Base-by-base conservation (phyloP, 1,140 invertebrate genomes). In the Hydropsyche tenuis region DNA sequence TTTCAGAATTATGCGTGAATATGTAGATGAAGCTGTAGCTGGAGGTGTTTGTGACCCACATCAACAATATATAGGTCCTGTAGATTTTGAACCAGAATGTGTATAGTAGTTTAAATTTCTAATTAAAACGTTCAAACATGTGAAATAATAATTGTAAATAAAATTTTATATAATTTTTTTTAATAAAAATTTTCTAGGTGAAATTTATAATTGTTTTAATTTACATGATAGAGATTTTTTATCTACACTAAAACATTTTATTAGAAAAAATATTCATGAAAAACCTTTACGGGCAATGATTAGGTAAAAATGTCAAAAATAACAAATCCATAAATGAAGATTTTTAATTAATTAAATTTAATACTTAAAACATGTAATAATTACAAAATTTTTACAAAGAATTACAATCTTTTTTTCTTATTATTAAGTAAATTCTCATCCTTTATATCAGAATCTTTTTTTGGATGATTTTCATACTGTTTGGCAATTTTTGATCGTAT, bases 41-140 rank as follows among this genome's bases (percentile, higher is more conserved):
- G 87, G 88, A 11, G 92, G 89, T 0, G 85, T 93, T 20, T 94
- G 92, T 78, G 90, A 93, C 82, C 89, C 90, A 0, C 72, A 75
- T 5, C 53, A 78, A 20, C 48, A 51, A 22, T 72, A 68, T 14
- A 12, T 71, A 0, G 74, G 74, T 12, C 51, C 42, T 3, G 20
- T 43, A 6, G 69, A 72, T 16, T 48, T 62, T 23, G 73, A 74
- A 20, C 69, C 73, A n/a, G 75, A 77, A 68, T 77, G 75, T 14
- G 1, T 22, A 23, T 60, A 60, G 25, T 20, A 53, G 6, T n/a
- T 27, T 30, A 27, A 63, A 27, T 27, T 60, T 60, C n/a, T 53
- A 18, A 20, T 20, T 1, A 18, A 53, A 3, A 43, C 18, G 14
- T 46, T 12, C 14, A 53, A 16, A 18, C 18, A 53, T 11, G 16